These are phyloP conservation scores for Sparidentex hasta DNA, from an alignment of 2,797 vertebrate species.

Conservation along the genomic window DNA sequence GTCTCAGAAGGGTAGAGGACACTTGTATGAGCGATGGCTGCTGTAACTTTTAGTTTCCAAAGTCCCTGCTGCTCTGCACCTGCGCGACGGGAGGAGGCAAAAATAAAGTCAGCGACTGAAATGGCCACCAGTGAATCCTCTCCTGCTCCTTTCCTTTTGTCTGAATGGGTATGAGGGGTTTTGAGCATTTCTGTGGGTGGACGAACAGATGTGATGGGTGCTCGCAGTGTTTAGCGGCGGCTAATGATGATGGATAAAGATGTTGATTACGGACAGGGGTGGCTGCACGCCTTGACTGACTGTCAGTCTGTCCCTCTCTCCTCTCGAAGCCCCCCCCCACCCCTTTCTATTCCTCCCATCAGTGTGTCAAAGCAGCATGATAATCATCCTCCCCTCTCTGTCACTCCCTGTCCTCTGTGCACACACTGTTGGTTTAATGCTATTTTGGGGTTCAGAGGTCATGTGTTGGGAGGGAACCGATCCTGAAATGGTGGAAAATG, in stretches of 20 bases:
- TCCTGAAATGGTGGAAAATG: slow-evolving; percentile 28
- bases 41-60: slow-evolving; percentile 25
- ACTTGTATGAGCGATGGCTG: slow-evolving; percentile 22
- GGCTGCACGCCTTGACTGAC: slow-evolving; percentile 38
- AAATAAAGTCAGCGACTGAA: slow-evolving; percentile 5
- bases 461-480: slow-evolving; percentile 6
- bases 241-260: slow-evolving; percentile 71
- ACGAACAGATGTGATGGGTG: slow-evolving; percentile 54
- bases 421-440: slow-evolving; percentile 34
- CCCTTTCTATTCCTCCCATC: slow-evolving; percentile 55
- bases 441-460: slow-evolving; percentile 33
- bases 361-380: slow-evolving; percentile 44
- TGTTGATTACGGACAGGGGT: slow-evolving; percentile 64
- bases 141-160: slow-evolving; percentile 14
- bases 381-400: slow-evolving; percentile 56
- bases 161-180: slow-evolving; percentile 29
- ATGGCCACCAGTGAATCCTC: slow-evolving; percentile 1
- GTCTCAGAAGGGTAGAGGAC: slow-evolving; percentile 39
- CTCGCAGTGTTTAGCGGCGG: slow-evolving; percentile 35
- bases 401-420: slow-evolving; percentile 6
- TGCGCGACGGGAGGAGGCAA: not conserved
- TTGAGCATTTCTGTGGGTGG: slow-evolving; percentile 51
- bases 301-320: slow-evolving; percentile 32
- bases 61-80: not conserved
- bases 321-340: slow-evolving; percentile 18